phyloP scores from a whole-genome alignment of 2,113 vertebrate genomes.

The Bujurquina vittata region DNA sequence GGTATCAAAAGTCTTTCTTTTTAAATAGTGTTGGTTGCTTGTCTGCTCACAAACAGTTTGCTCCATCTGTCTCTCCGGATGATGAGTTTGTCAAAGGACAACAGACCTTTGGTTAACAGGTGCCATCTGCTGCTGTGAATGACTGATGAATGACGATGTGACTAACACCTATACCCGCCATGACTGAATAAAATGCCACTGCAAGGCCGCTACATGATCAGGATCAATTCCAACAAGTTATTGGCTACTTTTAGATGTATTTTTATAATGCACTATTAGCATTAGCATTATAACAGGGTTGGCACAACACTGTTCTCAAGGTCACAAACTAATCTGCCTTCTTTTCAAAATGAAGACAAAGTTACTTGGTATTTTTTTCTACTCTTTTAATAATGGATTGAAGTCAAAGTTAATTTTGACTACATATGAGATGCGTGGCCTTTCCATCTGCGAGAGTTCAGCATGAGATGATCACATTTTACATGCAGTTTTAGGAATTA shows the following conservation, averaged over 20 bases:
- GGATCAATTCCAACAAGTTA: not conserved
- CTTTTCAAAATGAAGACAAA: not conserved
- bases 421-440: not conserved
- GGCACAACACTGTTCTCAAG: not conserved
- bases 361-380: not conserved
- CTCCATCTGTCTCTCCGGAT: not conserved
- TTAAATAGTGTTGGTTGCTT: not conserved
- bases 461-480: not conserved
- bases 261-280: not conserved
- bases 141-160: slow-evolving; percentile 3
- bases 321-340: slow-evolving; percentile 6
- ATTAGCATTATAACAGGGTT: not conserved
- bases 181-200: not conserved
- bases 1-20: not conserved
- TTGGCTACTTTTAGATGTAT: not conserved
- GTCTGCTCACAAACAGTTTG: slow-evolving; percentile 1
- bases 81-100: not conserved
- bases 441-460: not conserved
- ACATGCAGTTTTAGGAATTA: not conserved
- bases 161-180: not conserved
- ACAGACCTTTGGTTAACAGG: slow-evolving; percentile 3
- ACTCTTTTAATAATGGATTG: not conserved
- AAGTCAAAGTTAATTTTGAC: not conserved
- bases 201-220: not conserved
- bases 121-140: slow-evolving; percentile 26